A percentile compares a stretch with the other conserved stretches of the same genome.
These are phyloP conservation scores for Trichopoda pennipes DNA, from an alignment of 2,888 invertebrate species.

Conservation along the genomic window DNA sequence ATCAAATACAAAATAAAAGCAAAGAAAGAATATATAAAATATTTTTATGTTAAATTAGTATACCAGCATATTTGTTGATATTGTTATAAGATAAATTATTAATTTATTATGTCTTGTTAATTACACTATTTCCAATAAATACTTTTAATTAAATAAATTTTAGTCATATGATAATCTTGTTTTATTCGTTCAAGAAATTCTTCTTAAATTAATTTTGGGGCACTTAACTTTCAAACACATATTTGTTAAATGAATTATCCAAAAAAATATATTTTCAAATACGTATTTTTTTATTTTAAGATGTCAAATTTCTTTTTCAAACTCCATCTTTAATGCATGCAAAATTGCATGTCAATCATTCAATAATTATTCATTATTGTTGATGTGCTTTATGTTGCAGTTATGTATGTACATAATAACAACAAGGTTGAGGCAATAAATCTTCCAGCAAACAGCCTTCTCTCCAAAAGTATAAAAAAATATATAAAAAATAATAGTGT, in stretches of 20 bases:
- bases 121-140: neutral
- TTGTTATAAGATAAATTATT: conserved; percentile 47
- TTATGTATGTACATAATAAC: conserved; percentile 5
- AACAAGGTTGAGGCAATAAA: conserved; percentile 57
- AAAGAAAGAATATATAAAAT: conserved; percentile 18
- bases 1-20: conserved; percentile 44
- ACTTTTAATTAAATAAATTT: neutral
- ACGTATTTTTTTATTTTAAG: conserved; percentile 33
- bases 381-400: conserved; percentile 19
- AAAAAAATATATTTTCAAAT: conserved; percentile 11
- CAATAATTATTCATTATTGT: conserved; percentile 62
- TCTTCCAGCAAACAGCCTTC: conserved; percentile 50
- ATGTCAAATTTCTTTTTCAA: conserved; percentile 43
- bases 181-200: too few relatives aligned
- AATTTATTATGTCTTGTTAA: conserved; percentile 14
- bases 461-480: conserved; percentile 15
- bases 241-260: conserved; percentile 23
- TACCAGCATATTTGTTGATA: conserved; percentile 52
- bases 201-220: too few relatives aligned
- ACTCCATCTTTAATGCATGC: conserved; percentile 56
- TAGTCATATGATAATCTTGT: too few relatives aligned
- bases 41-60: conserved; percentile 31
- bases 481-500: neutral
- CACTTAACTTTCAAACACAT: neutral
- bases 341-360: conserved; percentile 66